phyloP scores from a whole-genome alignment of 2,113 vertebrate species.

The Cololabis saira region DNA sequence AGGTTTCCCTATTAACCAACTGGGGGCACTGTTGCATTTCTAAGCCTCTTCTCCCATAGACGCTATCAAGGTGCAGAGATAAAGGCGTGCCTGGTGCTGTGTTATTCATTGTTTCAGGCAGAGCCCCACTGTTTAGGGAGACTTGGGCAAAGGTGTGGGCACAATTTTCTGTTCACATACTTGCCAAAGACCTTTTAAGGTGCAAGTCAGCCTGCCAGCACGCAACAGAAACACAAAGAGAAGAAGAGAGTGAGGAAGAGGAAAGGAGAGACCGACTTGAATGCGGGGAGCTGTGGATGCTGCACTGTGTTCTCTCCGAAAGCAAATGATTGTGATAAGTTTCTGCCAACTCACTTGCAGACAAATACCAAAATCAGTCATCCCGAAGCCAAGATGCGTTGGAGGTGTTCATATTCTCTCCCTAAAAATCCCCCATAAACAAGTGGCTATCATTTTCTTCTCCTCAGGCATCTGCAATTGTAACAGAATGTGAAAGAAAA shows the following conservation, averaged over 20 bases:
- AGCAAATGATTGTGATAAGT: constrained; percentile 60
- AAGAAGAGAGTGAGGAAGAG: not conserved
- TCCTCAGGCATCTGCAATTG: not conserved
- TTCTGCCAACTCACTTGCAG: constrained; percentile 45
- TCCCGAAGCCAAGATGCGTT: constrained; percentile 9
- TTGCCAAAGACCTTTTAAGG: constrained; percentile 60
- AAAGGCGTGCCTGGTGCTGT: constrained; percentile 18
- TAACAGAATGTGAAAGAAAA: no score
- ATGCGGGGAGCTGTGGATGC: constrained; percentile 31
- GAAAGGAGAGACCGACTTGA: not conserved
- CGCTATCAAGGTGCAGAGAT: constrained; percentile 33
- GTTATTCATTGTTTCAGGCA: constrained; percentile 59
- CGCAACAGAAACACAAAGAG: constrained; percentile 30
- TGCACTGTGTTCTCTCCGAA: constrained; percentile 35
- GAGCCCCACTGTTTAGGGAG: constrained; percentile 57
- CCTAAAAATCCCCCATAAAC: constrained; percentile 26
- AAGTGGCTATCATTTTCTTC: constrained; percentile 24
- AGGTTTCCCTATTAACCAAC: constrained; percentile 22
- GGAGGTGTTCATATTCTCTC: constrained; percentile 18
- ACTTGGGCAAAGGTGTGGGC: constrained; percentile 60
- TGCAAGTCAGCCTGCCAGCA: constrained; percentile 41
- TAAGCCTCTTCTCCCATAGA: not conserved
- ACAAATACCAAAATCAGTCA: constrained; percentile 43
- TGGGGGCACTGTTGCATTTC: constrained; percentile 71
- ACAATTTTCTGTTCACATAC: constrained; percentile 55